phyloP scores from a whole-genome alignment of 2,797 vertebrate genomes.

The Danionella dracula region DNA sequence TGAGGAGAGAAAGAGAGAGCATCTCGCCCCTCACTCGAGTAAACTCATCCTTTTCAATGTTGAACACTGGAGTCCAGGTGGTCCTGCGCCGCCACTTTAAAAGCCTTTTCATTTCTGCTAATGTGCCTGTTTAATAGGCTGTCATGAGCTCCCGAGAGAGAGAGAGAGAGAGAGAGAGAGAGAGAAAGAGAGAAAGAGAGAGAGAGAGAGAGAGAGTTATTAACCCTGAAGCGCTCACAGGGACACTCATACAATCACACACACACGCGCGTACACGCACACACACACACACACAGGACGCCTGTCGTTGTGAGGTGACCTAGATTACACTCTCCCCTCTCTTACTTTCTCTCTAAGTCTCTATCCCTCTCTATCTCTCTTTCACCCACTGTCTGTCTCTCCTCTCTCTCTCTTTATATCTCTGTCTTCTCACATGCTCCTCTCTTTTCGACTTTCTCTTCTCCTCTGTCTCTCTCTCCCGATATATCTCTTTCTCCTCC shows the following conservation, averaged over 20 bases:
- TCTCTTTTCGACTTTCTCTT: background rate
- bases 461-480: no score
- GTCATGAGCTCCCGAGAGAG: constrained; percentile 74
- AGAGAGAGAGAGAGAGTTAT: no score
- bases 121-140: constrained; percentile 77
- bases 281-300: background rate
- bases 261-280: no score
- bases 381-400: no score
- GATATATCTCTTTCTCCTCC: no score
- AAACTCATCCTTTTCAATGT: background rate
- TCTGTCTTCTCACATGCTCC: no score
- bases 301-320: background rate
- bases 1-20: constrained; percentile 14
- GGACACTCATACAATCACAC: no score
- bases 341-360: no score
- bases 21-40: constrained; percentile 3
- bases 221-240: constrained; percentile 42
- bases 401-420: background rate
- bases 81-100: constrained; percentile 67
- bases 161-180: constrained; percentile 49
- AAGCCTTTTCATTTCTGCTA: constrained; percentile 79
- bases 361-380: no score
- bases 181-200: background rate
- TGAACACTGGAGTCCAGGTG: constrained; percentile 63
- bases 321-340: background rate